A percentile compares a stretch with the other conserved stretches of the same genome.
phyloP scores from a whole-genome alignment of 1,140 invertebrate genomes.

The Pachypsylla venusta region DNA sequence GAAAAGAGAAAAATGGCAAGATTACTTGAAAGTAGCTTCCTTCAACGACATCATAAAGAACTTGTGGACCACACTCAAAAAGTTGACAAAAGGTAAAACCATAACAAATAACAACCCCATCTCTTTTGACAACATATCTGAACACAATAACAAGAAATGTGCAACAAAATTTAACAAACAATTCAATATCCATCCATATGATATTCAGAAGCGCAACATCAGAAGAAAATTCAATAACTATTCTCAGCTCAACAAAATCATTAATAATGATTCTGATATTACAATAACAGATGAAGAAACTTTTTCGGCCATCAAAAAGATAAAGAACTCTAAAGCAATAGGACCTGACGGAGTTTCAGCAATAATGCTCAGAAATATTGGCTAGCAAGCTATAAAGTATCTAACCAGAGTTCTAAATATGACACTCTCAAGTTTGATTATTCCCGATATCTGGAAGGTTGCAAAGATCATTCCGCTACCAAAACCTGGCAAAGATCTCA shows the following conservation, averaged over 20 bases:
- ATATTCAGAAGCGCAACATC: not conserved
- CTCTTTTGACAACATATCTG: not conserved
- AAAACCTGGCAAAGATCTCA: not conserved
- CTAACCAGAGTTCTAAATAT: not conserved
- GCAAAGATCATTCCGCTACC: not conserved
- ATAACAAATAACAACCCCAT: no score
- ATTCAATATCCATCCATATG: not conserved
- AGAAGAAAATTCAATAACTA: not conserved
- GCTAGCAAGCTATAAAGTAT: not conserved
- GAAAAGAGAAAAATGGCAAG: not conserved
- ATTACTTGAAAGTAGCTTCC: not conserved
- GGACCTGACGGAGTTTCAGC: not conserved
- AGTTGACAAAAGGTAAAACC: not conserved
- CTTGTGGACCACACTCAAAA: not conserved
- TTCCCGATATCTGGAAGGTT: not conserved
- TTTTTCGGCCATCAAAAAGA: not conserved
- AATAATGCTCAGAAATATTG: not conserved
- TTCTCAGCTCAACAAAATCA: not conserved
- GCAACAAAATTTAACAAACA: not conserved
- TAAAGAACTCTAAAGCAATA: not conserved
- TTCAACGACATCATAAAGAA: not conserved
- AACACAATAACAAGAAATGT: not conserved
- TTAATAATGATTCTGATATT: not conserved
- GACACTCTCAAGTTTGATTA: not conserved
- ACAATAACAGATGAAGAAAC: not conserved